Conservation (phyloP, 92 coral and sea anemone species). For the Epizoanthus rinbou region DNA sequence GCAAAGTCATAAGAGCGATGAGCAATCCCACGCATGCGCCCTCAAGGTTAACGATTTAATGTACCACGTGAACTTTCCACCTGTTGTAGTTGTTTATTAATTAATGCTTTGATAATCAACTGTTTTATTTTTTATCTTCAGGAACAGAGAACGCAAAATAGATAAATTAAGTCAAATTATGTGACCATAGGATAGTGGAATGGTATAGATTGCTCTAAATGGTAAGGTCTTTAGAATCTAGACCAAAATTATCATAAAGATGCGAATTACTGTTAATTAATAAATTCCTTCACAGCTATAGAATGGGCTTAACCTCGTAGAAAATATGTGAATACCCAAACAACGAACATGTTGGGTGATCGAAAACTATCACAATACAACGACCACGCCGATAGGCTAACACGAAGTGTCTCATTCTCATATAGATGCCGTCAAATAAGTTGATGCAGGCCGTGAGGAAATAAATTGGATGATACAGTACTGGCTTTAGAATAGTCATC, state of each 20-base stretch:
- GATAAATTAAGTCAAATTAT: neutral
- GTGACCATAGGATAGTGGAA: neutral
- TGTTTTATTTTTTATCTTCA: neutral
- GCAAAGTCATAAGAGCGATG: neutral
- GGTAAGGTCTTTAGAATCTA: neutral
- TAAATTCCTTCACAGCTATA: neutral
- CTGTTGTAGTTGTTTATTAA: neutral
- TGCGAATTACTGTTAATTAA: constrained; percentile 1
- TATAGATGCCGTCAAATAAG: neutral
- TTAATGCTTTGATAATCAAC: neutral
- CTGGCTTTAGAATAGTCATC: constrained; percentile 6
- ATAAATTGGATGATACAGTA: constrained; percentile 3
- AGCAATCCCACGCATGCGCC: neutral
- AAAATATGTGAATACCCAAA: constrained; percentile 2
- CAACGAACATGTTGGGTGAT: neutral
- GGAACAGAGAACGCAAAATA: neutral
- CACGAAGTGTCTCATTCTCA: constrained; percentile 16
- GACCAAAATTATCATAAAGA: neutral
- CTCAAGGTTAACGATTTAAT: neutral
- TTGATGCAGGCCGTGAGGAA: neutral
- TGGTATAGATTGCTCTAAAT: neutral
- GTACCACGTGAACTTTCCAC: constrained; percentile 9
- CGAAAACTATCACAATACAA: neutral
- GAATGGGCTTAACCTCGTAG: neutral
- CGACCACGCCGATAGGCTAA: neutral